Conservation (phyloP, 2,888 invertebrate species). For the Flabesymbios commensalis region DNA sequence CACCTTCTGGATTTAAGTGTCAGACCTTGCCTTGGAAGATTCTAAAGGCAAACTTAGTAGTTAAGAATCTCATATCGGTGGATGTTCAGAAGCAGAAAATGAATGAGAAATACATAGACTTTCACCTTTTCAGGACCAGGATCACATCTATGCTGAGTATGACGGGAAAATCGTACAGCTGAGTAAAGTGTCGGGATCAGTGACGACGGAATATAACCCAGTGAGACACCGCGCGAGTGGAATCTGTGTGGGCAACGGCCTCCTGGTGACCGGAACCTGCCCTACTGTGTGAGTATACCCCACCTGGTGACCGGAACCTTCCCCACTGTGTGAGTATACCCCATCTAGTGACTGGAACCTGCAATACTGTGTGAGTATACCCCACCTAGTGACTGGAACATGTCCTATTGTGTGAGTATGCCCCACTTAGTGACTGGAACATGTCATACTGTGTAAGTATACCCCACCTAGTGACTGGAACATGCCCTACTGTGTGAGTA, state of each 20-base stretch:
- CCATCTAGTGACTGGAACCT: constrained; percentile 22
- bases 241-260: constrained; percentile 15
- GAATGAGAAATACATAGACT: too few species aligned
- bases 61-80: too few species aligned
- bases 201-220: constrained; percentile 14
- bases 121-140: constrained; percentile 8
- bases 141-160: constrained; percentile 15
- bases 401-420: constrained; percentile 23
- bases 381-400: constrained; percentile 20
- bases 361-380: constrained; percentile 22
- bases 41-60: too few species aligned
- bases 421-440: too few species aligned
- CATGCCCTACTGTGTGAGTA: too few species aligned
- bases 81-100: too few species aligned
- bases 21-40: too few species aligned
- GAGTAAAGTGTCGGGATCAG: constrained; percentile 8
- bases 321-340: constrained; percentile 22
- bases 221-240: constrained; percentile 16
- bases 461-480: too few species aligned
- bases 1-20: too few species aligned
- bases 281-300: constrained; percentile 21
- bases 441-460: too few species aligned
- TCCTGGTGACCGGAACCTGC: constrained; percentile 22
- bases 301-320: constrained; percentile 22
- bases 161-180: constrained; percentile 13